Percentiles rank a stretch among this genome's conserved stretches.
phyloP scores from a whole-genome alignment of 2,113 vertebrate genomes.

The Muntiacus muntjak region DNA sequence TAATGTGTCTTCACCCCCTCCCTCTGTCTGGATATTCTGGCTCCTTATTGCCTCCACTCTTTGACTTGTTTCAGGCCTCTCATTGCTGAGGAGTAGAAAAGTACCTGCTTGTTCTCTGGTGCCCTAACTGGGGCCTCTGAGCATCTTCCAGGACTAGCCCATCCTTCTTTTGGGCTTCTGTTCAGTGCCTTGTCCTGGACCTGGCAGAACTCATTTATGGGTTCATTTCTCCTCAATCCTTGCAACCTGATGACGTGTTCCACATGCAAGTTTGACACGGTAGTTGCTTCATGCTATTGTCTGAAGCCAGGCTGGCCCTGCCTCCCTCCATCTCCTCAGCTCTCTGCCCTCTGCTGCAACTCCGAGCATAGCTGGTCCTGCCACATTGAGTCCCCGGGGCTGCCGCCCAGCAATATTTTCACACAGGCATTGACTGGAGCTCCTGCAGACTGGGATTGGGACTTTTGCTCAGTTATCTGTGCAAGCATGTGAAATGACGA shows the following conservation, averaged over 20 bases:
- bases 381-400: too few relatives aligned
- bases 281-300: rapidly evolving
- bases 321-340: rapidly evolving
- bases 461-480: not conserved
- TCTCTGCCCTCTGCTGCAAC: not conserved
- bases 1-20: rapidly evolving
- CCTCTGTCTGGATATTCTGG: not conserved
- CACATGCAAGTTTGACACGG: not conserved
- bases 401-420: rapidly evolving
- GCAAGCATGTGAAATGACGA: rapidly evolving
- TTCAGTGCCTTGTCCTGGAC: not conserved
- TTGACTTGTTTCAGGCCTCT: rapidly evolving
- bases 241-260: not conserved
- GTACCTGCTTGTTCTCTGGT: too few relatives aligned
- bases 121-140: not conserved
- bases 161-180: not conserved
- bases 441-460: rapidly evolving
- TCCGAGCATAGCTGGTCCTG: not conserved
- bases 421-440: rapidly evolving
- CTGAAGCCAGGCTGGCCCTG: not conserved
- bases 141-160: rapidly evolving
- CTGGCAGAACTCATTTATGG: not conserved
- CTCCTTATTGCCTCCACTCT: not conserved
- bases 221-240: not conserved
- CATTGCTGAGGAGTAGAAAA: not conserved